Evolutionary conservation across 2,797 vertebrate species (phyloP), one percentile per base, ranked within the genome.

Genomic region (Enteromius treurensis): DNA sequence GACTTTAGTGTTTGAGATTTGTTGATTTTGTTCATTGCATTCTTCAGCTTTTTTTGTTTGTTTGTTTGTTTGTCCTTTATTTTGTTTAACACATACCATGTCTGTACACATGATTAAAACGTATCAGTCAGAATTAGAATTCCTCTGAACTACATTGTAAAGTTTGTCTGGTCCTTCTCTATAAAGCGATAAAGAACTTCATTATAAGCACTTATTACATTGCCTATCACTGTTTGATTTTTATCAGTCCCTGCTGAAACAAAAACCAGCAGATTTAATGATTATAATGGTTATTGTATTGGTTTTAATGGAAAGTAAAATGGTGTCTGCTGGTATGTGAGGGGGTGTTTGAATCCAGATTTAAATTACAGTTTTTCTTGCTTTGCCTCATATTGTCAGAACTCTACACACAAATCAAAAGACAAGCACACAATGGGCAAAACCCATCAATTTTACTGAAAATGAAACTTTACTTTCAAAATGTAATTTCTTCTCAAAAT

Each of bases 21-120:
- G 65, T 68, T 69, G 75, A 87, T 77, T 26, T 83, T 60, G 81
- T 62, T 79, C 75, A 81, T 71, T 69, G 65, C 64, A 10, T 58
- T 23, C 17, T 53, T 51, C 49, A 51, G 49, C 6, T 45, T 45
- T 10, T 51, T 51, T 26, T 26, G 26, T 26, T 26, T 26, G 26
- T 1, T 49, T 51, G 13, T 34, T 76, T 21, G 29, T 34, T 58
- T 76, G 32, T 76, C 32, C 34, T 5, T 17, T 23, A 11, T 53
- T 75, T 42, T 80, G 84, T 87, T 88, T 88, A 89, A 85, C 81
- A 87, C 82, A 85, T 84, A 79, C 85, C 74, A 85, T 78, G 53
- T 85, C 77, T 26, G 81, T 86, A 32, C 29, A 81, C 68, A 67
- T 80, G 53, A 60, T 76, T 76, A 40, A 76, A 85, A 71, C 42